A percentile compares a stretch with the other conserved stretches of the same genome.
Evolutionary conservation across 92 coral and sea anemone genomes (phyloP).

Genomic region (Heteractis magnifica): DNA sequence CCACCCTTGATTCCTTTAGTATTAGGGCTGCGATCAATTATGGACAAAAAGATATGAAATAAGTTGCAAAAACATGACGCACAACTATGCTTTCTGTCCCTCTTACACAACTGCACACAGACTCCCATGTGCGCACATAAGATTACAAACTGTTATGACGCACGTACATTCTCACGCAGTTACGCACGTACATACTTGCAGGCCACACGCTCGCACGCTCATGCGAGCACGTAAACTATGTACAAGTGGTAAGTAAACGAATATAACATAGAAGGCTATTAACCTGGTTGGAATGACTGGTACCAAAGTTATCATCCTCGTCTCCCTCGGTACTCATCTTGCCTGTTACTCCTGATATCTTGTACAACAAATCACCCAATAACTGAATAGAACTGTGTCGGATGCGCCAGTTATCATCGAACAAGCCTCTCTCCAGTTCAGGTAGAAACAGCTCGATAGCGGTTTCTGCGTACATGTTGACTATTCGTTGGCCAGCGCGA

Average conservation of each 20-base stretch:
- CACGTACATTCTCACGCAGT: no score
- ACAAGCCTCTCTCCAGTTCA: conserved; percentile 87
- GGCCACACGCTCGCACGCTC: neutral
- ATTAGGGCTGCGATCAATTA: no score
- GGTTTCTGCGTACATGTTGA: conserved; percentile 86
- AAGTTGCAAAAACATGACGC: no score
- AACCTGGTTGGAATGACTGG: conserved; percentile 91
- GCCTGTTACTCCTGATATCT: conserved; percentile 95
- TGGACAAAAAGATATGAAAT: no score
- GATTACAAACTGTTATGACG: no score
- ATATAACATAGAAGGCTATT: neutral
- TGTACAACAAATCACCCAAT: conserved; percentile 88
- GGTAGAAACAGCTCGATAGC: conserved; percentile 95
- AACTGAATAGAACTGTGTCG: conserved; percentile 89
- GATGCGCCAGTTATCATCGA: conserved; percentile 99
- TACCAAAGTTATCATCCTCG: conserved; percentile 97
- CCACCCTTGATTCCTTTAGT: no score
- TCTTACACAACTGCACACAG: no score
- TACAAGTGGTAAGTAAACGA: neutral
- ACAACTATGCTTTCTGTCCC: no score
- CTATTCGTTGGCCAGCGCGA: conserved; percentile 95
- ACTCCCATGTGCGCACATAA: no score
- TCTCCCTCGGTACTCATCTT: conserved; percentile 98
- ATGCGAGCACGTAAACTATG: neutral
- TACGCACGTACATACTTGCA: neutral